These are phyloP conservation scores for Drosophila simulans DNA, from an alignment of 1,140 invertebrate species.

Conservation along the genomic window DNA sequence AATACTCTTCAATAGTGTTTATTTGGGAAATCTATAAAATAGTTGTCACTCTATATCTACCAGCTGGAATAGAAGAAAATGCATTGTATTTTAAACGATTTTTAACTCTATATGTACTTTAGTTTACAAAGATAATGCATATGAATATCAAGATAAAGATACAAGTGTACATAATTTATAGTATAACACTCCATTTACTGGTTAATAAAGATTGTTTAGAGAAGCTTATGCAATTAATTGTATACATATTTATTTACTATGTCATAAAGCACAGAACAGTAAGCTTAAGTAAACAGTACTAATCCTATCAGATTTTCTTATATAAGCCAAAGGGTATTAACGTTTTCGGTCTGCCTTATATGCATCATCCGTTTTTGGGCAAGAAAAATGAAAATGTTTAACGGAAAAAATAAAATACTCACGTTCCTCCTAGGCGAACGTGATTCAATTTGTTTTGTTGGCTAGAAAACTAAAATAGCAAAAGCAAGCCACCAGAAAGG, in stretches of 20 bases:
- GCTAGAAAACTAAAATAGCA: conserved; percentile 81
- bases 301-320: background rate
- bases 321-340: conserved; percentile 14
- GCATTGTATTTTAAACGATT: too few species aligned
- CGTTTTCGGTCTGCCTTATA: conserved; percentile 25
- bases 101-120: too few species aligned
- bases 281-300: background rate
- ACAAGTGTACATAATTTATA: too few species aligned
- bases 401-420: conserved; percentile 83
- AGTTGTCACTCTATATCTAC: background rate
- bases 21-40: background rate
- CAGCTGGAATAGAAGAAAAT: too few species aligned
- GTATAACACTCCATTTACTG: too few species aligned
- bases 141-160: too few species aligned
- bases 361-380: conserved; percentile 24
- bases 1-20: conserved; percentile 7
- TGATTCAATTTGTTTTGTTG: conserved; percentile 83
- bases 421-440: conserved; percentile 77
- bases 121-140: too few species aligned
- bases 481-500: conserved; percentile 37
- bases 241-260: too few species aligned
- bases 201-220: too few species aligned
- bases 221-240: too few species aligned
- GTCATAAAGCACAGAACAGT: background rate
- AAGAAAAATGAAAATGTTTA: conserved; percentile 83